A percentile compares a stretch with the other conserved stretches of the same genome.
Evolutionary conservation across 2,888 invertebrate genomes (phyloP).

Genomic region (Salpingus planirostris): DNA sequence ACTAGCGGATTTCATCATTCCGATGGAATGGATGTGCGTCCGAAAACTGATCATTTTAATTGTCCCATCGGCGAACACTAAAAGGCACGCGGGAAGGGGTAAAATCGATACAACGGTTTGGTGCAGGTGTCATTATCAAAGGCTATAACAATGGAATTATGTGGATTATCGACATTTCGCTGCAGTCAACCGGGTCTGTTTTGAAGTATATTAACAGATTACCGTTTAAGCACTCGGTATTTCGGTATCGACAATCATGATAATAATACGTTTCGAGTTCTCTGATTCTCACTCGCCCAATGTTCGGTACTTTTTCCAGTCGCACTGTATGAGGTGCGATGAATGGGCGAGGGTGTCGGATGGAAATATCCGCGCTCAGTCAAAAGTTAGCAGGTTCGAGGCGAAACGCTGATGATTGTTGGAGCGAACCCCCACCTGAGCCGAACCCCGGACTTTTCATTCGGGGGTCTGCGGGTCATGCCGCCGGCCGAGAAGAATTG

Average conservation of each 20-base stretch:
- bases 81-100: slow-evolving; percentile 1
- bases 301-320: no score
- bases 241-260: no score
- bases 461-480: slow-evolving; percentile 17
- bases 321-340: no score
- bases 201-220: slow-evolving; percentile 9
- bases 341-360: neutral
- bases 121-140: slow-evolving; percentile 29
- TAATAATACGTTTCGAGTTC: no score
- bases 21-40: neutral
- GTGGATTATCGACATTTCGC: slow-evolving; percentile 20
- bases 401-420: neutral
- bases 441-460: slow-evolving; percentile 12
- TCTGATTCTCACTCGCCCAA: no score
- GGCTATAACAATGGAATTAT: slow-evolving; percentile 24
- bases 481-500: slow-evolving; percentile 19
- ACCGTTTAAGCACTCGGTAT: no score
- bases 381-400: slow-evolving; percentile 1
- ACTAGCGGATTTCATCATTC: neutral
- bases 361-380: neutral
- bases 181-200: slow-evolving; percentile 7
- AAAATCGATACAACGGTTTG: slow-evolving; percentile 12
- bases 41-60: neutral
- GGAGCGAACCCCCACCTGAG: slow-evolving; percentile 16
- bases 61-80: neutral